A percentile compares a stretch with the other conserved stretches of the same genome.
Evolutionary conservation across 1,140 invertebrate species (phyloP).

Genomic region (Drosophila busckii): DNA sequence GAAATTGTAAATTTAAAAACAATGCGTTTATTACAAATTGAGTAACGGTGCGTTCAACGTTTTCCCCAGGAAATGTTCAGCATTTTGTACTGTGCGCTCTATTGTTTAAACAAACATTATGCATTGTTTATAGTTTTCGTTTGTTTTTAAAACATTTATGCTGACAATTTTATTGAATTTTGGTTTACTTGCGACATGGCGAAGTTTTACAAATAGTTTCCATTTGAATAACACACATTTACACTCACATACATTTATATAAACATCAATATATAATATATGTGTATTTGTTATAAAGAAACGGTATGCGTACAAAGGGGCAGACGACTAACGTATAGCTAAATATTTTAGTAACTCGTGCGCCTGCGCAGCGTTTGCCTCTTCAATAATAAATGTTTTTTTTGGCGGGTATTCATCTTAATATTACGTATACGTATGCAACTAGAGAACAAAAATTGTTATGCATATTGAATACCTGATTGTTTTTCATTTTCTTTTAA

Average conservation of each 20-base stretch:
- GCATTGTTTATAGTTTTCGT: too few relatives aligned
- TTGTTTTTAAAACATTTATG: too few relatives aligned
- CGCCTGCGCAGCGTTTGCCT: slow-evolving; percentile 66
- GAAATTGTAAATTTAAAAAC: slow-evolving; percentile 44
- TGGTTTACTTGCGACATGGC: neutral
- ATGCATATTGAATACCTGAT: slow-evolving; percentile 53
- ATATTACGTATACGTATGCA: too few relatives aligned
- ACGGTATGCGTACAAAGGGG: too few relatives aligned
- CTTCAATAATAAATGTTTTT: slow-evolving; percentile 34
- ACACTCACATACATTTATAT: slow-evolving; percentile 13
- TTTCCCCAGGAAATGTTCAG: too few relatives aligned
- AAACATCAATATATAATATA: slow-evolving; percentile 7
- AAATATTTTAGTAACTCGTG: too few relatives aligned
- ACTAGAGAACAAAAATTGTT: too few relatives aligned
- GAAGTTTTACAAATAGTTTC: slow-evolving; percentile 25
- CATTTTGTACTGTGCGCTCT: slow-evolving; percentile 29
- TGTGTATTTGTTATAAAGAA: too few relatives aligned
- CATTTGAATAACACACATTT: slow-evolving; percentile 11
- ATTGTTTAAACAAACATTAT: too few relatives aligned
- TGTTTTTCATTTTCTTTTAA: too few relatives aligned
- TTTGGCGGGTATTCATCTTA: slow-evolving; percentile 29
- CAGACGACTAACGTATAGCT: too few relatives aligned
- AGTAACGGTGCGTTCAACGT: too few relatives aligned
- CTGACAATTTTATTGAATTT: slow-evolving; percentile 8
- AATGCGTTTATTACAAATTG: slow-evolving; percentile 28